Conservation (phyloP, 2,888 invertebrate genomes). For the Trichopria drosophilae region DNA sequence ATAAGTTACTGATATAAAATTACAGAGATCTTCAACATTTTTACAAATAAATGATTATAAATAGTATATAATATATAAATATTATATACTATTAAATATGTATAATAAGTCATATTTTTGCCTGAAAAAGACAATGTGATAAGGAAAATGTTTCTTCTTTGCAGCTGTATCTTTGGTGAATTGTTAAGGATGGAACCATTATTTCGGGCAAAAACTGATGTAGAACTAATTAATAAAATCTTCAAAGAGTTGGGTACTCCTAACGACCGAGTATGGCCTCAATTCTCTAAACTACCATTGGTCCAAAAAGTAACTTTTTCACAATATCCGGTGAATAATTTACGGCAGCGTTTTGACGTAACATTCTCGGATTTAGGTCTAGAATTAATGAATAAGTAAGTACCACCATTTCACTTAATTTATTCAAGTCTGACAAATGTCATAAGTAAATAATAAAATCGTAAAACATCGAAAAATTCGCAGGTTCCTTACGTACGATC, state of each 20-base stretch:
- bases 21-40: too few species aligned
- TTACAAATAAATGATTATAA: too few species aligned
- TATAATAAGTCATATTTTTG: too few species aligned
- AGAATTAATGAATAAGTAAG: constrained; percentile 66
- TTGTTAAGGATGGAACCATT: constrained; percentile 91
- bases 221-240: constrained; percentile 91
- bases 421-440: not conserved
- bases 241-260: constrained; percentile 97
- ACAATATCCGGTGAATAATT: constrained; percentile 83
- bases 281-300: constrained; percentile 85
- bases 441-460: constrained; percentile 3
- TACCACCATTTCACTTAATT: too few species aligned
- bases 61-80: too few species aligned
- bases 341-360: constrained; percentile 67
- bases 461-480: not conserved
- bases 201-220: constrained; percentile 94
- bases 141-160: too few species aligned
- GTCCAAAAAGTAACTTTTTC: constrained; percentile 92
- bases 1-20: too few species aligned
- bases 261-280: constrained; percentile 93
- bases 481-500: constrained; percentile 89
- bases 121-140: too few species aligned
- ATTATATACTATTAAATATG: too few species aligned
- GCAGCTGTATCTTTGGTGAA: constrained; percentile 95
- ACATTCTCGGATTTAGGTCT: constrained; percentile 65